Conservation (phyloP, 2,888 invertebrate species). For the Netelia virgata region DNA sequence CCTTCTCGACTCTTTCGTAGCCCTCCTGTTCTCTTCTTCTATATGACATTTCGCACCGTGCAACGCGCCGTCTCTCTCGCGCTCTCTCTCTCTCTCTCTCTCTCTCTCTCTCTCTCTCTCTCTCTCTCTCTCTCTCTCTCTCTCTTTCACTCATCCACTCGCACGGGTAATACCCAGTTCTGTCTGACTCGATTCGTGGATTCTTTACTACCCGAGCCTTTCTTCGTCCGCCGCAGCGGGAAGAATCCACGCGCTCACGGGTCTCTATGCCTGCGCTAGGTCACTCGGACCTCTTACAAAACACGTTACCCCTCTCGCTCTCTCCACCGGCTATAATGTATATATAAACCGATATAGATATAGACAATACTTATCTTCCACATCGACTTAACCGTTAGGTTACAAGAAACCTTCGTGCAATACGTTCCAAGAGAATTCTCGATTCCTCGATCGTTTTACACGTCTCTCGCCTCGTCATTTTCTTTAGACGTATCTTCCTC, state of each 20-base stretch:
- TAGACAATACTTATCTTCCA: not conserved
- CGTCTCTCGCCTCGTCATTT: not conserved
- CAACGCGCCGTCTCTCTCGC: not conserved
- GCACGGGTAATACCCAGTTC: too few relatives aligned
- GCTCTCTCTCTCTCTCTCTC: too few relatives aligned
- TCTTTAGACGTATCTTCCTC: not conserved
- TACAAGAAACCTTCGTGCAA: not conserved
- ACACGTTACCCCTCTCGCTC: too few relatives aligned
- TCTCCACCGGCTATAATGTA: not conserved
- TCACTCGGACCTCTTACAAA: too few relatives aligned
- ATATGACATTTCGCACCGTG: not conserved
- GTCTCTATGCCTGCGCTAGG: too few relatives aligned
- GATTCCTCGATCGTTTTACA: not conserved
- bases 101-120: not conserved
- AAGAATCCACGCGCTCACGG: too few relatives aligned
- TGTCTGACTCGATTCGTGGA: too few relatives aligned
- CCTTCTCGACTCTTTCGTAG: not conserved
- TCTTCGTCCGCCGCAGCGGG: too few relatives aligned
- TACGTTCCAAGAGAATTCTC: not conserved
- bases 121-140: not conserved
- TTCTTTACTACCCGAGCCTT: too few relatives aligned
- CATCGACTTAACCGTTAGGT: slow-evolving; percentile 10
- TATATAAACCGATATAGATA: not conserved
- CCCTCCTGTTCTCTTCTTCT: not conserved
- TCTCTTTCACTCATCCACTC: not conserved